These are phyloP conservation scores for Acrossocheilus wenchowensis DNA, from an alignment of 2,797 vertebrate genomes.

Conservation along the genomic window DNA sequence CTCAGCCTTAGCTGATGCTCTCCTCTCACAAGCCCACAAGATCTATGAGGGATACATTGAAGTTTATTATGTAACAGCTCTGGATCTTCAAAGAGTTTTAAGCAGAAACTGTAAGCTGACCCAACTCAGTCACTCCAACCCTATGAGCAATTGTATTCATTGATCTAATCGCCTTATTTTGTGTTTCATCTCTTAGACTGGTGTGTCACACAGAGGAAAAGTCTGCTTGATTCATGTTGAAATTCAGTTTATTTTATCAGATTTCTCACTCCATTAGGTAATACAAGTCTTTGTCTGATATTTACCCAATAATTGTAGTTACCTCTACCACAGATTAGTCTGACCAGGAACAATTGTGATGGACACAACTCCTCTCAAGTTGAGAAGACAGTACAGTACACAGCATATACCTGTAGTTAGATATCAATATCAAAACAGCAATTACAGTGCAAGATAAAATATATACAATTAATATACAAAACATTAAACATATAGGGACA, in stretches of 20 bases:
- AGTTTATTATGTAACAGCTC: constrained; percentile 52
- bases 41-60: constrained; percentile 30
- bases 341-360: neutral
- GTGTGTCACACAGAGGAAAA: constrained; percentile 18
- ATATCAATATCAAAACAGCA: neutral
- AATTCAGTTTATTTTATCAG: neutral
- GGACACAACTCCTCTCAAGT: neutral
- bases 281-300: neutral
- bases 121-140: constrained; percentile 37
- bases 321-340: neutral
- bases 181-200: constrained; percentile 34
- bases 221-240: neutral
- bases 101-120: constrained; percentile 44
- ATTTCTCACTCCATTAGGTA: neutral
- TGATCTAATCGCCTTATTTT: constrained; percentile 47
- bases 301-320: neutral
- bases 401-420: neutral
- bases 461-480: too few species aligned
- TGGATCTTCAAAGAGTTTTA: constrained; percentile 44
- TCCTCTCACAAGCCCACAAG: constrained; percentile 48
- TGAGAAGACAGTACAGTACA: neutral
- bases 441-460: too few species aligned
- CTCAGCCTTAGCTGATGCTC: constrained; percentile 46
- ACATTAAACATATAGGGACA: too few species aligned
- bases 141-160: constrained; percentile 51